Percentiles rank a stretch among this genome's conserved stretches.
Evolutionary conservation across 2,113 vertebrate species (phyloP).

Genomic region (Syngnathoides biaculeatus): DNA sequence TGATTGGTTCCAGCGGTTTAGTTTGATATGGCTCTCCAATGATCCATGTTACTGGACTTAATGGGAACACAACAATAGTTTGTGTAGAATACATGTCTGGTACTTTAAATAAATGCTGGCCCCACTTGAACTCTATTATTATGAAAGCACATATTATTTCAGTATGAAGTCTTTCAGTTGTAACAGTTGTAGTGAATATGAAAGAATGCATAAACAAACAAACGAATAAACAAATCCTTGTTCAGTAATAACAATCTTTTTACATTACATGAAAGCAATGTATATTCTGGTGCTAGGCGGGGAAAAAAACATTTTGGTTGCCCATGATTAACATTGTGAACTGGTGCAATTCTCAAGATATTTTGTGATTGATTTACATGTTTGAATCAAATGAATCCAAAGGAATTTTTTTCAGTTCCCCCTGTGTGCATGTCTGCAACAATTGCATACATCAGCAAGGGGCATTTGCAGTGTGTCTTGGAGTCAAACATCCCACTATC

Average conservation of each 20-base stretch:
- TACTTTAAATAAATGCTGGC: background rate
- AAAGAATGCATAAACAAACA: too few relatives aligned
- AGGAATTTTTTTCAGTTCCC: too few relatives aligned
- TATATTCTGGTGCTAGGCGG: background rate
- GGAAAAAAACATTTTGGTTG: too few relatives aligned
- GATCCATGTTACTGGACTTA: constrained; percentile 51
- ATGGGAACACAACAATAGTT: constrained; percentile 35
- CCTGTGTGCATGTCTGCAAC: too few relatives aligned
- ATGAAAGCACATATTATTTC: background rate
- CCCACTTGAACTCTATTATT: background rate
- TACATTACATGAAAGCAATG: background rate
- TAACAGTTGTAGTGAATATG: too few relatives aligned
- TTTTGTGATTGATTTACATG: too few relatives aligned
- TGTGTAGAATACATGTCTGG: constrained; percentile 4
- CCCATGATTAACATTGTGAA: background rate
- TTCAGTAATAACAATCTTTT: background rate
- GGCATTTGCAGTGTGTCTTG: too few relatives aligned
- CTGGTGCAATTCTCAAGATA: too few relatives aligned
- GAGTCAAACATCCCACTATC: too few relatives aligned
- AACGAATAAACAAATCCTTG: background rate
- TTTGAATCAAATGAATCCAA: too few relatives aligned
- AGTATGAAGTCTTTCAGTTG: background rate
- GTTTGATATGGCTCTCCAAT: constrained; percentile 58
- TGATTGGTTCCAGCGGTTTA: constrained; percentile 60
- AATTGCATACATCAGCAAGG: too few relatives aligned